Conservation (phyloP, 1,140 invertebrate species). For the Drosophila virilis region DNA sequence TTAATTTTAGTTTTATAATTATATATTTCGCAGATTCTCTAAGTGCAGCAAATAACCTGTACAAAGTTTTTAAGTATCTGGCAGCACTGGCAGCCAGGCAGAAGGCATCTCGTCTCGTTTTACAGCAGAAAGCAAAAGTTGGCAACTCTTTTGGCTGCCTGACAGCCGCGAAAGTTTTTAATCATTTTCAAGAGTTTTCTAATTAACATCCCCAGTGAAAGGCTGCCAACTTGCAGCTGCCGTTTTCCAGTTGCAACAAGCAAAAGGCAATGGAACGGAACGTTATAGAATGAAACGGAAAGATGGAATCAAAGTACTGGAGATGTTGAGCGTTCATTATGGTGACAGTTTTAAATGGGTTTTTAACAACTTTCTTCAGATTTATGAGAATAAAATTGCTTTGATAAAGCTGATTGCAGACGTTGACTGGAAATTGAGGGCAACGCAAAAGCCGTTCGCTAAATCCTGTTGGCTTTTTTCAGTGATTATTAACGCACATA, state of each 20-base stretch:
- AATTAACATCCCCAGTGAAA: conserved; percentile 71
- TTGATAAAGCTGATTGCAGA: conserved; percentile 69
- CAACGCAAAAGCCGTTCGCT: conserved; percentile 27
- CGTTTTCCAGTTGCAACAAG: conserved; percentile 27
- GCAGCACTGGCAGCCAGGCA: conserved; percentile 6
- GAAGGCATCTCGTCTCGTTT: not conserved
- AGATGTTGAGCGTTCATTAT: conserved; percentile 64
- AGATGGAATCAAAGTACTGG: conserved; percentile 49
- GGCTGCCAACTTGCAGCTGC: conserved; percentile 37
- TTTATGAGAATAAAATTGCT: conserved; percentile 78
- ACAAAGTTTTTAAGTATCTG: conserved; percentile 39
- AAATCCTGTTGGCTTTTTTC: conserved; percentile 29
- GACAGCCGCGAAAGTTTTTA: conserved; percentile 70
- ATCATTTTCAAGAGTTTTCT: conserved; percentile 82
- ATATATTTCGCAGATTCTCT: not conserved
- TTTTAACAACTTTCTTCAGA: conserved; percentile 73
- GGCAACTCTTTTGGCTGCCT: conserved; percentile 35
- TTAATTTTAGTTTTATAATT: not conserved
- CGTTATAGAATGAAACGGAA: conserved; percentile 8
- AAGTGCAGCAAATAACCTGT: not conserved
- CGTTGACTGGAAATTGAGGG: conserved; percentile 52
- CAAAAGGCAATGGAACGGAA: conserved; percentile 9
- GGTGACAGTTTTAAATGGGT: conserved; percentile 77
- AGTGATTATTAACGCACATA: conserved; percentile 71
- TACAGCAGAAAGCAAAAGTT: conserved; percentile 40